Percentiles rank a stretch among this genome's conserved stretches.
These are phyloP conservation scores for Stigmatopora nigra DNA, from an alignment of 2,113 vertebrate genomes.

Conservation along the genomic window DNA sequence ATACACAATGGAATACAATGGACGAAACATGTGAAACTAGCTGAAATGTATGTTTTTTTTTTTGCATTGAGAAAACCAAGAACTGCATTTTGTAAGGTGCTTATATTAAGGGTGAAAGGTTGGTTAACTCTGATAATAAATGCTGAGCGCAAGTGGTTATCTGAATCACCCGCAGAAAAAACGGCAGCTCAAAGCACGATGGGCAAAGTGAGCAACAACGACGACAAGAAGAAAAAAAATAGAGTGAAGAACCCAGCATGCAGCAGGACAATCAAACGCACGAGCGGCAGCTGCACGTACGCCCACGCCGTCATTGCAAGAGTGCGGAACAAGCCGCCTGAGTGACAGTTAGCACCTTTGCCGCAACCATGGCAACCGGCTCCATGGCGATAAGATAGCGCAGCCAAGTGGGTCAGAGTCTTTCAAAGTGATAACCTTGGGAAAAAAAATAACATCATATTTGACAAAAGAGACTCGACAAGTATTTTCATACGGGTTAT, in stretches of 20 bases:
- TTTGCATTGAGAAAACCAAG: neutral
- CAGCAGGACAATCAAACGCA: slow-evolving; percentile 21
- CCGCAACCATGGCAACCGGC: slow-evolving; percentile 69
- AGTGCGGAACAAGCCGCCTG: slow-evolving; percentile 56
- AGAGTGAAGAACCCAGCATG: neutral
- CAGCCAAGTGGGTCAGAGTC: slow-evolving; percentile 69
- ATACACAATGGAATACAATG: neutral
- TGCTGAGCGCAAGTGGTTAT: slow-evolving; percentile 49
- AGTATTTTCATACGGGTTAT: neutral
- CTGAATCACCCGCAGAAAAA: slow-evolving; percentile 9
- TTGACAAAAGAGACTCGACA: neutral
- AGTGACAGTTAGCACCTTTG: slow-evolving; percentile 68
- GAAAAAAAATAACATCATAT: slow-evolving; percentile 48
- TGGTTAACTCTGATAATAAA: slow-evolving; percentile 27
- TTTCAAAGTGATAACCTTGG: slow-evolving; percentile 62
- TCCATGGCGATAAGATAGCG: slow-evolving; percentile 61
- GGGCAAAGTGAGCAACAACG: slow-evolving; percentile 27
- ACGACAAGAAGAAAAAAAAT: slow-evolving; percentile 17
- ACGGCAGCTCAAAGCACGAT: neutral
- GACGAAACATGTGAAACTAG: neutral
- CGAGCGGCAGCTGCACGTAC: slow-evolving; percentile 25
- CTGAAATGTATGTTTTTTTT: neutral
- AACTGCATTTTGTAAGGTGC: neutral
- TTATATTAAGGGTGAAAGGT: neutral
- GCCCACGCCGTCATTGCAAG: slow-evolving; percentile 36